Evolutionary conservation across 2,797 vertebrate genomes (phyloP).

Genomic region (Orestias chungarensis): DNA sequence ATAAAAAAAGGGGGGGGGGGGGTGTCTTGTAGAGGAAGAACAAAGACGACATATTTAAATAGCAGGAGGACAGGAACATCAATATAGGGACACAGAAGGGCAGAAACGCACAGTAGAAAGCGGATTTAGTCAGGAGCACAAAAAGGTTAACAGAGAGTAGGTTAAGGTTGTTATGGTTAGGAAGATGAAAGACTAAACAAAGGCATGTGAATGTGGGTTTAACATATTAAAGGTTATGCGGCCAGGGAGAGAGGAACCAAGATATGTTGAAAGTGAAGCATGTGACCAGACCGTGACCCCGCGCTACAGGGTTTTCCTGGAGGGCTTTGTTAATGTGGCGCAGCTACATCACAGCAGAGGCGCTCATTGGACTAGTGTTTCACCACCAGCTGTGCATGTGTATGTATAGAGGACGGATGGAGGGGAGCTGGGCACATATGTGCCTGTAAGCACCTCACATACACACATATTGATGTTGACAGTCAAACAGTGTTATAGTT

Average conservation of each 20-base stretch:
- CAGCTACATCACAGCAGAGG: conserved; percentile 60
- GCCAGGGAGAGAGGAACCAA: conserved; percentile 38
- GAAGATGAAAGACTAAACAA: conserved; percentile 23
- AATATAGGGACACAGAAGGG: background rate
- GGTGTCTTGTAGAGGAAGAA: conserved; percentile 16
- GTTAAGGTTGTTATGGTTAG: conserved; percentile 7
- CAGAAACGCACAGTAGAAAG: background rate
- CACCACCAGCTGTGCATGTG: conserved; percentile 64
- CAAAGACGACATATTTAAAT: conserved; percentile 9
- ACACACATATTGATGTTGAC: conserved; percentile 42
- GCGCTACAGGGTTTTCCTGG: conserved; percentile 68
- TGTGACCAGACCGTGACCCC: conserved; percentile 74
- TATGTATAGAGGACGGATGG: conserved; percentile 12
- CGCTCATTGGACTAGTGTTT: conserved; percentile 66
- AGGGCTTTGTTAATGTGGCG: conserved; percentile 75
- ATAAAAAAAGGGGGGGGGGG: conserved; percentile 24
- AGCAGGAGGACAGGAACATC: background rate
- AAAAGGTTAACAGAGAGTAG: background rate
- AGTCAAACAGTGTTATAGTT: conserved; percentile 15
- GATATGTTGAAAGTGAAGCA: conserved; percentile 64
- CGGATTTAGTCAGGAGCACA: conserved; percentile 1
- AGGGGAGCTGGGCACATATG: conserved; percentile 11
- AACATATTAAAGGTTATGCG: conserved; percentile 41
- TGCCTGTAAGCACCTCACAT: conserved; percentile 39
- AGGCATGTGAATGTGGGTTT: conserved; percentile 36